These are phyloP conservation scores for Branchipolynoe longqiensis DNA, from an alignment of 2,888 invertebrate genomes.

Conservation along the genomic window DNA sequence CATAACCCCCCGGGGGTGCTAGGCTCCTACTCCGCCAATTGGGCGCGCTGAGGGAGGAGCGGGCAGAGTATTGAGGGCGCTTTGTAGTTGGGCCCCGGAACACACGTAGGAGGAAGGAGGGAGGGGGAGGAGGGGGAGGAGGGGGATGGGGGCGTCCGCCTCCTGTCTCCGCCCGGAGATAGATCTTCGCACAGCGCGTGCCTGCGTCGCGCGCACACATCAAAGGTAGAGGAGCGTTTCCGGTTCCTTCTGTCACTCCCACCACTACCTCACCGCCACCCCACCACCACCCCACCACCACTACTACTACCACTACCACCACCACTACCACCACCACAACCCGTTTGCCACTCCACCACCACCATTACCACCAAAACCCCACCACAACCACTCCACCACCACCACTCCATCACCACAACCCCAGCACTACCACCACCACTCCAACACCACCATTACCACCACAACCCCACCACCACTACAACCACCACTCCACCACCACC, in stretches of 20 bases:
- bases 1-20: too few relatives aligned
- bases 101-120: too few relatives aligned
- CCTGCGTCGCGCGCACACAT: neutral
- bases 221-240: neutral
- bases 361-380: neutral
- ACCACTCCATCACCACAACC: neutral
- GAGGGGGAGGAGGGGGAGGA: too few relatives aligned
- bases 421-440: neutral
- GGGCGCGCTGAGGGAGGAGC: too few relatives aligned
- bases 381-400: neutral
- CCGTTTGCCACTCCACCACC: too few relatives aligned
- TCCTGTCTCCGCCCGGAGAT: neutral
- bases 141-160: too few relatives aligned
- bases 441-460: too few relatives aligned
- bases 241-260: neutral
- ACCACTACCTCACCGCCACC: neutral
- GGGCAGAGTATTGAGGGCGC: too few relatives aligned
- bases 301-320: neutral
- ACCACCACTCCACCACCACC: too few relatives aligned
- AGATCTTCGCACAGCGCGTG: neutral
- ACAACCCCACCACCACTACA: too few relatives aligned
- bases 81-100: too few relatives aligned
- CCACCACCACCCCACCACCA: neutral
- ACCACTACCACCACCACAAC: conserved; percentile 12
- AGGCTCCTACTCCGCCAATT: too few relatives aligned